Evolutionary conservation across 2,797 vertebrate genomes (phyloP), one percentile per base, ranked within the genome.

Genomic region (Oceanodroma leucorhoa): DNA sequence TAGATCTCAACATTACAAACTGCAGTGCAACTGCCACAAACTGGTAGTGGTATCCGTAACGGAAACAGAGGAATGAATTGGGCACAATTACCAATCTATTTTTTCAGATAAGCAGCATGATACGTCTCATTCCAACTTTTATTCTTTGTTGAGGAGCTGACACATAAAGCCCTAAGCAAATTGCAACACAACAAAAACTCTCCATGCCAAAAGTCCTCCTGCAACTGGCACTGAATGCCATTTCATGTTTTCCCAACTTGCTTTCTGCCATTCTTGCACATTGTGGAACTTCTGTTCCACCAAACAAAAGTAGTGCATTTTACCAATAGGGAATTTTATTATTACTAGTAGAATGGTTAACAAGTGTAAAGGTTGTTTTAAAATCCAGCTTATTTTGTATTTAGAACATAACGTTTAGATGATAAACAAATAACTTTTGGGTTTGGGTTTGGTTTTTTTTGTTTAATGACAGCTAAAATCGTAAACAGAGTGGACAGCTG

Each of bases 11-110:
- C 14, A 26, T 14, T 38, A 58, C 11, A 67, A 79, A 79, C 17
- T 36, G 20, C 43, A 66, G 36, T 9, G 30, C 8, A 65, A 55
- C 18, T 18, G 30, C 19, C 27, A 13, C 5, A 5, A 62, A 75
- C 24, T 23, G 34, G 6, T 1, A 75, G 34, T 9, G 13, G 12
- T 19, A 48, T 16, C 21, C 0, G 0, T 10, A 40, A 66, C 1
- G 1, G 23, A 67, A 64, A 82, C 20, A 60, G 30, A 60, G 36
- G 30, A 67, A 84, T 26, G 5, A 76, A 45, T 54, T 8, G 12
- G 45, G 20, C 23, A 82, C 50, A 51, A 19, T 19, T 54, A 69
- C 50, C 51, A n/a, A 23, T 6, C n/a, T 14, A 19, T 14, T 65
- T 85, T 73, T 60, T 65, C 60, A 81, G 36, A 22, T 23, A 82